Base-by-base conservation (phyloP, 2,888 invertebrate genomes). In the Aporophyla lueneburgensis region DNA sequence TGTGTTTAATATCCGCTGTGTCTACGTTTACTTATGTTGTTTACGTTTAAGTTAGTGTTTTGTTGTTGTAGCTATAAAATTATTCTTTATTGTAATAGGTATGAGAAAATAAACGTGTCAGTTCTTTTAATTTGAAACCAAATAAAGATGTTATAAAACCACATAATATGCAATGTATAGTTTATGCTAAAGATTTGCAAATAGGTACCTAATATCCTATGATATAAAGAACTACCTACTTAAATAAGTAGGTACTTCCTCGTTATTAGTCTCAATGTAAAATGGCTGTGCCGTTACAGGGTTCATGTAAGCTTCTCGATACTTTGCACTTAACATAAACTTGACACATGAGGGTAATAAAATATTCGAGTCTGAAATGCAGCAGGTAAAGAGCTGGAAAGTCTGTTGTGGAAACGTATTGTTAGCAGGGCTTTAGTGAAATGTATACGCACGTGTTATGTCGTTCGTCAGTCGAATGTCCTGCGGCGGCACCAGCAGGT, bases 401-500 rank as follows among this genome's bases (percentile, higher is more conserved):
- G 40, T 61, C 14, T 61, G 14, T 59, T 43, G 3, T 19, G 3
- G 7, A 24, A 49, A 59, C 5, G 27, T 54, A 51, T 54, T 56
- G 24, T 43, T 67, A 27, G 6, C n/a, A 53, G 27, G 61, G 21
- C 6, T 63, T 62, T 58, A 54, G n/a, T 49, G 27, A 67, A 74
- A 62, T 54, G 7, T 51, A 69, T 87, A 93, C 93, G 75, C 85
- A 94, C 95, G 84, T 89, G 89, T 54, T 51, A 78, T 83, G 89
- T 90, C 92, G 78, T 88, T 87, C 68, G 81, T 67, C 74, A 80
- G 81, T 74, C 85, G 84, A 62, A 87, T 91, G 79, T 91, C 91
- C 80, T 89, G 91, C 46, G 88, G 88, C 81, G 87, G 87, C 71
- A 89, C 86, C 24, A 92, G 87, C 54, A 93, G 91, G 78, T 94